A percentile compares a stretch with the other conserved stretches of the same genome.
These are phyloP conservation scores for Rhynchonema sp. DNA, from an alignment of 2,888 invertebrate genomes.

Conservation along the genomic window DNA sequence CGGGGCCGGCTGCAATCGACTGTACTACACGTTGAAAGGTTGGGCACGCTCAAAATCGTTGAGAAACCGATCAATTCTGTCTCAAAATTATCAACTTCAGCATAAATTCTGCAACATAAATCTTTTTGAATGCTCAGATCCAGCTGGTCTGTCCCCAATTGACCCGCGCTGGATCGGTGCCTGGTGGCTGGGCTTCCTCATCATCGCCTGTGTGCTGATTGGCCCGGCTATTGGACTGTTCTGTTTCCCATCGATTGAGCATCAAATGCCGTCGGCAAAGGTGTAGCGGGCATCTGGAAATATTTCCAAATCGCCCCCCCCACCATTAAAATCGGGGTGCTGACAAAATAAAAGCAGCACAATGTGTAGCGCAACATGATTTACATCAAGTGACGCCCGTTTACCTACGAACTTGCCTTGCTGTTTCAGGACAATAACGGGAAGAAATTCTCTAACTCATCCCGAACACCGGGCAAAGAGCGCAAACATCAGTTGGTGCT, in stretches of 20 bases:
- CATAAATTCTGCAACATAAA: too few species aligned
- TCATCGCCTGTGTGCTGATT: conserved; percentile 19
- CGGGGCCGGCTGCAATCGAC: conserved; percentile 20
- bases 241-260: conserved; percentile 20
- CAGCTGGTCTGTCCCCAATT: conserved; percentile 22
- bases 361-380: too few species aligned
- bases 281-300: too few species aligned
- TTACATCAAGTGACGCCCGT: too few species aligned
- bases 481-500: conserved; percentile 12
- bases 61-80: too few species aligned
- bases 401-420: too few species aligned
- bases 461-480: neutral
- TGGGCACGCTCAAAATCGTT: conserved; percentile 1
- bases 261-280: too few species aligned
- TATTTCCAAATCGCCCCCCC: too few species aligned
- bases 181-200: conserved; percentile 33
- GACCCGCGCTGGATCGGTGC: conserved; percentile 35
- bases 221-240: conserved; percentile 27
- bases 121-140: conserved; percentile 19
- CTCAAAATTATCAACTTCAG: neutral
- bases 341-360: too few species aligned
- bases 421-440: too few species aligned
- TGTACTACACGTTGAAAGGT: conserved; percentile 23
- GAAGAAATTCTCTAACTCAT: too few species aligned
- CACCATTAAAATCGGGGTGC: too few species aligned